phyloP scores from a whole-genome alignment of 2,888 invertebrate genomes.

The Teleiodes luculella region DNA sequence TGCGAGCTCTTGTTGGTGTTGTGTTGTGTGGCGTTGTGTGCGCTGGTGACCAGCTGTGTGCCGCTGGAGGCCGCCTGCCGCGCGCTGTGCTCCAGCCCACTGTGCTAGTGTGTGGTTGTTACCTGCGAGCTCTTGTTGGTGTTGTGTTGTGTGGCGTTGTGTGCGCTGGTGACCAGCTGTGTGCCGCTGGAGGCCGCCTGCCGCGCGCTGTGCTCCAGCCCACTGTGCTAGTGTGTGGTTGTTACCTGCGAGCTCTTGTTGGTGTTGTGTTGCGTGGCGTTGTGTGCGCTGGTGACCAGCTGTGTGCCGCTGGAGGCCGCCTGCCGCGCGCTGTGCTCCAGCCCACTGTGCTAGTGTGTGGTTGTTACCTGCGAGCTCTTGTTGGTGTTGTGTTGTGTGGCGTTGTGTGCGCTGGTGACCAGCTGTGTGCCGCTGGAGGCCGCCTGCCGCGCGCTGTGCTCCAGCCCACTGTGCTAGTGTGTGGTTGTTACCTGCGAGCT shows the following conservation, averaged over 20 bases:
- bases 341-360: too few species aligned
- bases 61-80: constrained; percentile 92
- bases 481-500: constrained; percentile 79
- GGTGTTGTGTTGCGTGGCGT: constrained; percentile 85
- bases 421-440: constrained; percentile 94
- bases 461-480: constrained; percentile 82
- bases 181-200: constrained; percentile 93
- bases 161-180: constrained; percentile 93
- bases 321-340: constrained; percentile 88
- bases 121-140: constrained; percentile 78
- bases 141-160: constrained; percentile 87
- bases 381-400: constrained; percentile 86
- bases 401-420: constrained; percentile 91
- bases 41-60: constrained; percentile 93
- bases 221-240: constrained; percentile 84
- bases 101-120: background rate
- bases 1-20: constrained; percentile 82
- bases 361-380: constrained; percentile 62
- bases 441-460: constrained; percentile 89
- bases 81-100: constrained; percentile 83
- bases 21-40: constrained; percentile 88
- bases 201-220: constrained; percentile 87
- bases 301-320: constrained; percentile 94
- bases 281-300: constrained; percentile 92
- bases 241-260: constrained; percentile 75